Percentiles rank a stretch among this genome's conserved stretches.
Conservation (phyloP, 2,888 invertebrate species). For the Reticulitermes lucifugus region DNA sequence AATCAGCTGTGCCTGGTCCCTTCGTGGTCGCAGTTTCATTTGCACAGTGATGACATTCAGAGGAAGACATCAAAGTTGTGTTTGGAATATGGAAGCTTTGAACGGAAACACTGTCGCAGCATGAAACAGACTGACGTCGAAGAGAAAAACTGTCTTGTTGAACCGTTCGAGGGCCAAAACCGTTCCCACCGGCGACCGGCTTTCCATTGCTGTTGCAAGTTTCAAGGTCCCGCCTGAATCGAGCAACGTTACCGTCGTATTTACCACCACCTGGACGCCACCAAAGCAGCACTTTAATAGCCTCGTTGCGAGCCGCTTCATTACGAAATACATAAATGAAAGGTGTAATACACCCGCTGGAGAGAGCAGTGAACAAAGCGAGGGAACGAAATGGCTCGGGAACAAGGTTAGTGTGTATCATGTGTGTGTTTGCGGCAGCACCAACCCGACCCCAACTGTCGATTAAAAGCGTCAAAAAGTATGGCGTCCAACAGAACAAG, state of each 20-base stretch:
- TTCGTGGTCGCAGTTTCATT: slow-evolving; percentile 53
- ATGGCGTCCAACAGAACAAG: slow-evolving; percentile 66
- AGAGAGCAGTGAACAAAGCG: slow-evolving; percentile 61
- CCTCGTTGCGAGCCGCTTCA: slow-evolving; percentile 61
- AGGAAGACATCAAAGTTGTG: slow-evolving; percentile 42
- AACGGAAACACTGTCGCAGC: slow-evolving; percentile 57
- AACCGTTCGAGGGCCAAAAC: slow-evolving; percentile 38
- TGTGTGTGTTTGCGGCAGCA: slow-evolving; percentile 53
- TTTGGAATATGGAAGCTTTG: slow-evolving; percentile 58
- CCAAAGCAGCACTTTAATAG: slow-evolving; percentile 58
- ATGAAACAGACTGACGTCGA: slow-evolving; percentile 55
- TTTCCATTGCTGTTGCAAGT: slow-evolving; percentile 15
- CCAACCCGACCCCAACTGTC: slow-evolving; percentile 56
- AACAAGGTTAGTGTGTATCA: slow-evolving; percentile 55
- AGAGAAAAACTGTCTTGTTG: slow-evolving; percentile 45
- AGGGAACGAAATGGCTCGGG: slow-evolving; percentile 55
- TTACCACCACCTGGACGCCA: slow-evolving; percentile 54
- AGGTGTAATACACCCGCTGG: slow-evolving; percentile 65
- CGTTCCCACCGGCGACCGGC: not conserved
- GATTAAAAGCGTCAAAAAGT: slow-evolving; percentile 59
- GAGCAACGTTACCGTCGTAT: slow-evolving; percentile 44
- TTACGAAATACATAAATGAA: slow-evolving; percentile 67
- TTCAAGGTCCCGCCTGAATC: slow-evolving; percentile 34
- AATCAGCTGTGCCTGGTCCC: slow-evolving; percentile 55
- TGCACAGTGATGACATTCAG: slow-evolving; percentile 57